These are phyloP conservation scores for Gallinago undulata DNA, from an alignment of 2,113 vertebrate species.

Conservation along the genomic window DNA sequence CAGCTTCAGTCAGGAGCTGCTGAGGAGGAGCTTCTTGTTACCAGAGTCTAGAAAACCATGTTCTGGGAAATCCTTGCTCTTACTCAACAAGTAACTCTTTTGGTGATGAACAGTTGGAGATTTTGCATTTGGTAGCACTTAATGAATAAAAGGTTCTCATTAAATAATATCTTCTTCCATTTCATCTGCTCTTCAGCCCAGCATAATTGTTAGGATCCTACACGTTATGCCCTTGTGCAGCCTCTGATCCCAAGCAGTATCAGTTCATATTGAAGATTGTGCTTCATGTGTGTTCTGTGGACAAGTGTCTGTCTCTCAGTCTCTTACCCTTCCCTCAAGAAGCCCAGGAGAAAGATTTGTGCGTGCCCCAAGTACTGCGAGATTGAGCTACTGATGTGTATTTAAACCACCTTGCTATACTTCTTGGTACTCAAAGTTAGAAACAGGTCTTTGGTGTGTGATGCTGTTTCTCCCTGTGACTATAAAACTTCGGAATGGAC, in stretches of 20 bases:
- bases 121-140: background rate
- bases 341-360: background rate
- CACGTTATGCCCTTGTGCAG: background rate
- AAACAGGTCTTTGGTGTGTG: background rate
- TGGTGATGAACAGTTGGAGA: background rate
- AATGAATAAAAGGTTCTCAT: background rate
- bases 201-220: background rate
- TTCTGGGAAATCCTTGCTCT: background rate
- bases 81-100: background rate
- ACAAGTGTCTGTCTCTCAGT: background rate
- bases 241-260: background rate
- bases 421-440: background rate
- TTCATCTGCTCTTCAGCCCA: background rate
- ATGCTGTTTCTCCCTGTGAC: background rate
- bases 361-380: fast-evolving
- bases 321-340: background rate
- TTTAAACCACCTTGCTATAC: background rate
- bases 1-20: background rate
- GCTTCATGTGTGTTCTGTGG: background rate
- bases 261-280: background rate
- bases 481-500: background rate
- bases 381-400: background rate
- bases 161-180: background rate
- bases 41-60: background rate
- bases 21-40: background rate